phyloP scores from a whole-genome alignment of 2,113 vertebrate genomes.

The Pteropus alecto region DNA sequence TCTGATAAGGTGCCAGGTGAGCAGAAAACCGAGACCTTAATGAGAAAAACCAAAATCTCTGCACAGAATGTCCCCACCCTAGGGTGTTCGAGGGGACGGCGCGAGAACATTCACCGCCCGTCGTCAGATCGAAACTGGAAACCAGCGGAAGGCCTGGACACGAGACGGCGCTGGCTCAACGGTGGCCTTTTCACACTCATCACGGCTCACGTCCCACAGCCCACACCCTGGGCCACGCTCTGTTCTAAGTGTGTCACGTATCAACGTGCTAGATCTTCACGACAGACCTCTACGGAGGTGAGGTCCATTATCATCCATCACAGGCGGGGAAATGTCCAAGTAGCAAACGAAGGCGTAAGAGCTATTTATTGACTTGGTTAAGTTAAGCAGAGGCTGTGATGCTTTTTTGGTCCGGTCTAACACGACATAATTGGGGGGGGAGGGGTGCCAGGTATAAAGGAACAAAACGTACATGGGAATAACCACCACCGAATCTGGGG shows the following conservation, averaged over 20 bases:
- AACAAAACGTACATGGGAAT: not conserved
- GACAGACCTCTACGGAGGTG: not conserved
- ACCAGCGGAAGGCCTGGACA: not conserved
- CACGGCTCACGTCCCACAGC: not conserved
- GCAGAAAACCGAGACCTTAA: not conserved
- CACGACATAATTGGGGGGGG: fast-evolving
- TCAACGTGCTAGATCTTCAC: fast-evolving
- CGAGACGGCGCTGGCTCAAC: fast-evolving
- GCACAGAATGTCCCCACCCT: not conserved
- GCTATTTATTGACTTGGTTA: not conserved
- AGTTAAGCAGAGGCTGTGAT: not conserved
- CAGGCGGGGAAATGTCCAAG: not conserved
- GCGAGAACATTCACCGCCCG: fast-evolving
- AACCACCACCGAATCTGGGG: not conserved
- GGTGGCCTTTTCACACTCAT: fast-evolving
- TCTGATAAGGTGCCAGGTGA: not conserved
- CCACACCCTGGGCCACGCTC: fast-evolving
- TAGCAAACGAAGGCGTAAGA: not conserved
- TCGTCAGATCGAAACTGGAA: not conserved
- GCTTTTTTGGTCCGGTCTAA: not conserved
- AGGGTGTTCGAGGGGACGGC: not conserved
- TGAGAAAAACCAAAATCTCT: not conserved
- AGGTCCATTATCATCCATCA: not conserved
- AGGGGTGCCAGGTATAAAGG: not conserved
- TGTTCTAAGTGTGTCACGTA: not conserved